Evolutionary conservation across 2,888 invertebrate genomes (phyloP).

Genomic region (Heliconius charithonia): DNA sequence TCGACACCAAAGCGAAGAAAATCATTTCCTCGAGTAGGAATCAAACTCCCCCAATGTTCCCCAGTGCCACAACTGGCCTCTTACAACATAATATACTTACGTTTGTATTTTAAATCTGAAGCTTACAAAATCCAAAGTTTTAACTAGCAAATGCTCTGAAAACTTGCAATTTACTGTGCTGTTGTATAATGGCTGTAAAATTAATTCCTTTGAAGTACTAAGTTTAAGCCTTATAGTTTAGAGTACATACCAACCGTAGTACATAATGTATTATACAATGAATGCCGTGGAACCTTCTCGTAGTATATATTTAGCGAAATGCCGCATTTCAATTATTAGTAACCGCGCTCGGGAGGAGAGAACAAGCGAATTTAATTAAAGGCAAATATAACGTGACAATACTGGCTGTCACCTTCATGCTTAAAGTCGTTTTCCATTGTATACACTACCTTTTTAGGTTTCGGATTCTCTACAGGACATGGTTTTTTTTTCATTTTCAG

Average conservation of each 20-base stretch:
- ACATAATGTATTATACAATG: constrained; percentile 42
- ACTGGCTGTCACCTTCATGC: constrained; percentile 35
- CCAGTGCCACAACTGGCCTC: no score
- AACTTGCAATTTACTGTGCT: constrained; percentile 1
- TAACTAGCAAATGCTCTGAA: constrained; percentile 1
- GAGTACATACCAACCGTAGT: constrained; percentile 26
- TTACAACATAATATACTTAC: background rate
- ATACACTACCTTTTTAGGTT: constrained; percentile 34
- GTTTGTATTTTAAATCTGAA: background rate
- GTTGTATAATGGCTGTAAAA: constrained; percentile 14
- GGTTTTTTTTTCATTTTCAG: background rate
- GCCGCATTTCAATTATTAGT: constrained; percentile 48
- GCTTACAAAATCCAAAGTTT: background rate
- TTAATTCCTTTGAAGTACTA: constrained; percentile 7
- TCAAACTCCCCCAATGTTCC: no score
- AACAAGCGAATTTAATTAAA: constrained; percentile 50
- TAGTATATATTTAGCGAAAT: constrained; percentile 48
- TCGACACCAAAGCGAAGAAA: no score
- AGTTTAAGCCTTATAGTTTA: constrained; percentile 23
- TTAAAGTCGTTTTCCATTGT: constrained; percentile 40
- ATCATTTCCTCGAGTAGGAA: no score
- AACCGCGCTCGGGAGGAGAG: constrained; percentile 41
- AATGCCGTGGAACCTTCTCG: constrained; percentile 37
- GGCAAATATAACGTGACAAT: constrained; percentile 47
- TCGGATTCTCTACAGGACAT: constrained; percentile 11